A percentile compares a stretch with the other conserved stretches of the same genome.
phyloP scores from a whole-genome alignment of 2,113 vertebrate species.

The Emydura subglobosa region DNA sequence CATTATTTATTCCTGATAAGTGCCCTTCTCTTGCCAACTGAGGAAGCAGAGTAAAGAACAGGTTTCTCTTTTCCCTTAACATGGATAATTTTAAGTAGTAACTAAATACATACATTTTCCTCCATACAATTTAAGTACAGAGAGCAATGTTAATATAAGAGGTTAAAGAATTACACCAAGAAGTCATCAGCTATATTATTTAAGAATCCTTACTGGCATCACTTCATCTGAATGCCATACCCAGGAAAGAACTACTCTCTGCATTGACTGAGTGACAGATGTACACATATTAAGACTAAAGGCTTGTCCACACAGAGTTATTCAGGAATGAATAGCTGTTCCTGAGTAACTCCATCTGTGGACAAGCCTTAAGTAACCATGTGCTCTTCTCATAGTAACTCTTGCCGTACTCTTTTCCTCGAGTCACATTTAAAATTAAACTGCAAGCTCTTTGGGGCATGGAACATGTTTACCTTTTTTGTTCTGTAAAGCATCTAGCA shows the following conservation, averaged over 20 bases:
- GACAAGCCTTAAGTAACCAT: background rate
- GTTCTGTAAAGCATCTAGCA: constrained; percentile 3
- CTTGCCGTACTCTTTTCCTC: background rate
- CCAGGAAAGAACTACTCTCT: background rate
- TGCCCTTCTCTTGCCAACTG: too few relatives aligned
- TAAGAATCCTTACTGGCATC: too few relatives aligned
- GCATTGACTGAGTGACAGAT: background rate
- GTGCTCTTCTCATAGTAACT: background rate
- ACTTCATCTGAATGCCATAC: too few relatives aligned
- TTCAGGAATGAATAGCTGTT: background rate
- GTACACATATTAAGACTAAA: background rate
- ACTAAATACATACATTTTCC: fast-evolving
- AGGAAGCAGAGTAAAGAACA: background rate
- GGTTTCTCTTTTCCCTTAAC: background rate
- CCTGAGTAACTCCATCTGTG: background rate
- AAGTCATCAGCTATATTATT: too few relatives aligned
- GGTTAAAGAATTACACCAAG: too few relatives aligned
- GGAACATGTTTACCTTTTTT: background rate
- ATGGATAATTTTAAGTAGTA: background rate
- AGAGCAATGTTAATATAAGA: too few relatives aligned
- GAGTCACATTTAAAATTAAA: background rate
- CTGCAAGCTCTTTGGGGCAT: background rate
- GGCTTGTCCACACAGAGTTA: too few relatives aligned
- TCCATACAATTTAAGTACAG: background rate
- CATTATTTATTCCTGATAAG: background rate